Base-by-base conservation (phyloP, 2,113 vertebrate species). In the Limnothrissa miodon region DNA sequence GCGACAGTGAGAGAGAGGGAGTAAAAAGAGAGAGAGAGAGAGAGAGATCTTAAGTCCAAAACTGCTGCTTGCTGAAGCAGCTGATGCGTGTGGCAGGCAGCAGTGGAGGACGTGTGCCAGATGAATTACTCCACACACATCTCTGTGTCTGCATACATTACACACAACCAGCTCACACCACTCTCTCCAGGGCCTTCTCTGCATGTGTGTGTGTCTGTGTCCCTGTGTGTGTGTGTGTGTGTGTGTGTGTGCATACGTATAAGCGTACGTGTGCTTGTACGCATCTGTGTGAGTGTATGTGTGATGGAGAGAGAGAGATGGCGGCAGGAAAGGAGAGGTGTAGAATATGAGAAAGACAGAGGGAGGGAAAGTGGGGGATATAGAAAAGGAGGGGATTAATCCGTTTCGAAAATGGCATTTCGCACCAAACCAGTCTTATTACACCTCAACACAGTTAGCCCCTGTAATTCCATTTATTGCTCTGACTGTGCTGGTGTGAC, bases 81-180 rank as follows among this genome's bases (percentile, higher is more conserved):
- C 81, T 78, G 23, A 59, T 29, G 56, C 25, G 82, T 44, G 45
- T 79, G 45, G 48, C 74, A 53, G 42, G 48, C 78, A 81, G 74
- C 70, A 39, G 46, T 36, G 45, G 51, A 42, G 42, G 81, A 33
- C 39, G 80, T 53, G 45, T 82, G 83, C 87, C 83, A 86, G 62
- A 62, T 53, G 46, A 42, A 85, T 81, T 56, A 56, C 51, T 56
- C 51, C 45, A 80, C 45, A 79, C 79, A 23, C 59, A 25, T 79
- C 83, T 70, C 33, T 53, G 79, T 70, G 45, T 87, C 80, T 82
- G 66, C 85, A 88, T 79, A 78, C 83, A 83, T 83, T 80, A 80
- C 33, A 74, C 53, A 80, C 80, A 78, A 83, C 36, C 80, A 82
- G 51, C 74, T 82, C 62, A 39, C 62, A 56, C 51, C 51, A 21